Conservation (phyloP, 2,888 invertebrate genomes). For the Cyaniris semiargus region DNA sequence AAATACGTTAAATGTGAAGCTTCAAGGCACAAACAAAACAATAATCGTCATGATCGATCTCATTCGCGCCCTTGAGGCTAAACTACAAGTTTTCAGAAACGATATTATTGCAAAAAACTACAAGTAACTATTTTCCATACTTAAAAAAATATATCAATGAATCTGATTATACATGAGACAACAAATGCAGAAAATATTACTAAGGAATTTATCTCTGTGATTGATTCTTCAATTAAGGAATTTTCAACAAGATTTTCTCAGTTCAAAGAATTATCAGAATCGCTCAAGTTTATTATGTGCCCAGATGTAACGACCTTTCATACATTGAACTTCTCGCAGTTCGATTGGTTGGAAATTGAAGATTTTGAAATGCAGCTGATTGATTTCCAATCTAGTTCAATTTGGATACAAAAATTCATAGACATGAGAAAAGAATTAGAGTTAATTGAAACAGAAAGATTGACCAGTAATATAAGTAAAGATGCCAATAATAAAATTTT, state of each 20-base stretch:
- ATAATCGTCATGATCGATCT: slow-evolving; percentile 35
- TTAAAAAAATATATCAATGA: slow-evolving; percentile 39
- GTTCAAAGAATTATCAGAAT: slow-evolving; percentile 42
- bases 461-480: slow-evolving; percentile 38
- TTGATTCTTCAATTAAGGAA: slow-evolving; percentile 42
- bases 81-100: slow-evolving; percentile 39
- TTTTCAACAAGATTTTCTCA: slow-evolving; percentile 41
- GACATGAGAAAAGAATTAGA: slow-evolving; percentile 42
- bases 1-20: slow-evolving; percentile 43
- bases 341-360: no score
- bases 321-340: no score
- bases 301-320: no score
- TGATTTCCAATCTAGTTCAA: slow-evolving; percentile 43
- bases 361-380: slow-evolving; percentile 44
- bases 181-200: slow-evolving; percentile 35
- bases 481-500: slow-evolving; percentile 45
- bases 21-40: slow-evolving; percentile 45
- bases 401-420: slow-evolving; percentile 42
- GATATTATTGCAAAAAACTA: slow-evolving; percentile 41
- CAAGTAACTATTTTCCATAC: slow-evolving; percentile 40
- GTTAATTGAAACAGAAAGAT: slow-evolving; percentile 29
- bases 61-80: slow-evolving; percentile 43
- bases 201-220: slow-evolving; percentile 42
- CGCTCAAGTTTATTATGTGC: slow-evolving; percentile 40
- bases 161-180: slow-evolving; percentile 39